Conservation (phyloP, 2,113 vertebrate genomes). For the Pungitius pungitius region DNA sequence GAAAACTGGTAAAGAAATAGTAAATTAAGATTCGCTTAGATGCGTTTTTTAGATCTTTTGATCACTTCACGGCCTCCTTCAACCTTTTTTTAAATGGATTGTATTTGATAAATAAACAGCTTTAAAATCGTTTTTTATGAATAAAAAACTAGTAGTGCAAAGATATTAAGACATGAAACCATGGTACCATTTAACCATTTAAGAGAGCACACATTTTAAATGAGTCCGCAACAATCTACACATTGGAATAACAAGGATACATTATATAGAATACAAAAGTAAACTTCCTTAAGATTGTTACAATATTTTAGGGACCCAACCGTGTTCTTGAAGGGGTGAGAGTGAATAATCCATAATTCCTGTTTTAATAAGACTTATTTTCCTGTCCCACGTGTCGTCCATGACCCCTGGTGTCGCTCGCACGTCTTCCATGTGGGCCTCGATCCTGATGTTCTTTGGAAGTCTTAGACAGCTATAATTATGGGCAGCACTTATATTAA, state of each 20-base stretch:
- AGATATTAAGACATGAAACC: not conserved
- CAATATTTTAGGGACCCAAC: too few species aligned
- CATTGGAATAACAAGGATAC: not conserved
- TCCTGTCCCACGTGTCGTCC: not conserved
- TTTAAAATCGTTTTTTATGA: not conserved
- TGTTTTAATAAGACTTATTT: not conserved
- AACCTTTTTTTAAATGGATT: not conserved
- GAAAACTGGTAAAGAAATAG: not conserved
- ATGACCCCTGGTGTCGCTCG: not conserved
- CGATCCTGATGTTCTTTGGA: not conserved
- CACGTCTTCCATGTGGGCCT: not conserved
- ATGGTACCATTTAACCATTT: not conserved
- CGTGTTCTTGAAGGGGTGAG: not conserved
- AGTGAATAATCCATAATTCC: not conserved
- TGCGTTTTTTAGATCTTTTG: not conserved
- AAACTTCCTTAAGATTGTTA: not conserved
- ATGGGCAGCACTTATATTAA: not conserved
- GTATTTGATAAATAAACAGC: not conserved
- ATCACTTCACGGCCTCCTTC: not conserved
- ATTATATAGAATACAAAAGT: not conserved
- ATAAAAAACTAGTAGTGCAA: not conserved
- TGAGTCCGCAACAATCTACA: not conserved
- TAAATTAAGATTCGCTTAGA: not conserved
- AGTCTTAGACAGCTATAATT: not conserved
- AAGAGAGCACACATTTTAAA: not conserved